Evolutionary conservation across 2,888 invertebrate genomes (phyloP).

Genomic region (Athalia rosae): DNA sequence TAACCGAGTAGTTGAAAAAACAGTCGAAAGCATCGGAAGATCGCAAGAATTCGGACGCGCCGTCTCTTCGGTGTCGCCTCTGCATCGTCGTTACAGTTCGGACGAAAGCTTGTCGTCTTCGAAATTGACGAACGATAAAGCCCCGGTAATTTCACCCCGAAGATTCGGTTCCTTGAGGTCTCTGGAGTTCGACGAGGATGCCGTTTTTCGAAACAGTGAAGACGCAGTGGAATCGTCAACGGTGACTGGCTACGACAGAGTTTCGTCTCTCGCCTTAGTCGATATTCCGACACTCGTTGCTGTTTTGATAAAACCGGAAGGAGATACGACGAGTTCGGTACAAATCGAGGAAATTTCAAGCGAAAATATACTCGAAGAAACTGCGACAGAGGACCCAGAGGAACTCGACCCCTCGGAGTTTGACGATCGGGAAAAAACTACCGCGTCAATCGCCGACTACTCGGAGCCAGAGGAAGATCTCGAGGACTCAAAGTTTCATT

Average conservation of each 20-base stretch:
- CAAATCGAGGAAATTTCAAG: conserved; percentile 64
- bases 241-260: conserved; percentile 54
- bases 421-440: not conserved
- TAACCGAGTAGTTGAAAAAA: too few species aligned
- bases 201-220: conserved; percentile 50
- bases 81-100: conserved; percentile 45
- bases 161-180: conserved; percentile 59
- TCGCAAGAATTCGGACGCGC: not conserved
- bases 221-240: conserved; percentile 60
- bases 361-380: conserved; percentile 57
- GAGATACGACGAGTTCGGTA: conserved; percentile 52
- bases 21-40: too few species aligned
- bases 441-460: too few species aligned
- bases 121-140: not conserved
- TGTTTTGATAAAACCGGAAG: conserved; percentile 65
- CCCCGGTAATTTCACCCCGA: conserved; percentile 40
- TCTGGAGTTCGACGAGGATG: conserved; percentile 39
- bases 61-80: conserved; percentile 20
- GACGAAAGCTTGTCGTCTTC: conserved; percentile 46
- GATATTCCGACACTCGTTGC: conserved; percentile 67
- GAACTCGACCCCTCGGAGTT: not conserved
- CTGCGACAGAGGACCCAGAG: conserved; percentile 53
- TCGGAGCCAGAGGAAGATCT: too few species aligned
- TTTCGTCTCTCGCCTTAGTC: conserved; percentile 63
- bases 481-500: too few species aligned